Evolutionary conservation across 2,888 invertebrate species (phyloP), one percentile per base, ranked within the genome.

Genomic region (Yponomeuta sedellus): DNA sequence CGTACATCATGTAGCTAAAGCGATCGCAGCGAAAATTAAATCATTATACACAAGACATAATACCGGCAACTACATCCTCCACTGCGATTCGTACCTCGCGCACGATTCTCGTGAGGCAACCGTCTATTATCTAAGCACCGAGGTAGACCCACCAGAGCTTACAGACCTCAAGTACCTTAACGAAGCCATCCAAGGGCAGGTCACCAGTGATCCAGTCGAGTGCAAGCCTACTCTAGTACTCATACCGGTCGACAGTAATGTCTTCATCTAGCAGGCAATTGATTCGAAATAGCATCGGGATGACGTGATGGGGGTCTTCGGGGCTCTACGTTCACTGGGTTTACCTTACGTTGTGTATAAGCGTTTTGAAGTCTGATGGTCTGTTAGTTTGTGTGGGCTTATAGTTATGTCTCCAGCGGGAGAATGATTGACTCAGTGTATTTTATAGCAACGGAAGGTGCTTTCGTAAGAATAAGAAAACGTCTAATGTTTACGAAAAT

Each of bases 231-330:
- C 44, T 52, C 16, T 52, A 52, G 44, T 52, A 52, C 44, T 52
- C 44, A 16, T 52, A 52, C 52, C 56, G 56, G 22, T 52, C 25
- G 80, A 81, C 79, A 76, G 78, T 85, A 85, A 88, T 87, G 86
- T 84, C 88, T 88, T 88, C 83, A 85, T 77, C 59, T 61, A 72
- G 69, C 76, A 74, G 76, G 73, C 83, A 83, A 86, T 86, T 86
- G 85, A 86, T 85, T 87, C 76, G 69, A 67, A 77, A 72, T 73
- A 71, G 71, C 67, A 66, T 66, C 67, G 64, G 61, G 61, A 68
- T 67, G 40, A 67, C 28, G 57, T 67, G 68, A 52, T 52, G 44
- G 44, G 44, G 44, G 44, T 52, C 44, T 52, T 16, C 16, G 44
- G 44, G 16, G 44, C 4, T 52, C 44, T 16, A 16, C 44, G 12